phyloP scores from a whole-genome alignment of 2,113 vertebrate species.

The Microtus ochrogaster region DNA sequence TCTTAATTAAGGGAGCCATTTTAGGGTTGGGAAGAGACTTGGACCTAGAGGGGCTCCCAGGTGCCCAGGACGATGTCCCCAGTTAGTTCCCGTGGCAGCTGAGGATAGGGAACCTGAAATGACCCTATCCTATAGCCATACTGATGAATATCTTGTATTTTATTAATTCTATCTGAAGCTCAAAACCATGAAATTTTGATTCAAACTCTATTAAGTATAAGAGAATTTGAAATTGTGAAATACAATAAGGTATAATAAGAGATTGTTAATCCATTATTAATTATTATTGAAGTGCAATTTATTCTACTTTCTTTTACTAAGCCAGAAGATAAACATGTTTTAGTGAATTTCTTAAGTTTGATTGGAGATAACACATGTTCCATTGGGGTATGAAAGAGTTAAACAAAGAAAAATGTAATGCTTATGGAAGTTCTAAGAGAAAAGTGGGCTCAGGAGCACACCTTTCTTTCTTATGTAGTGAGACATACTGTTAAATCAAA shows the following conservation, averaged over 20 bases:
- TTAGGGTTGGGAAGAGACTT: too few relatives aligned
- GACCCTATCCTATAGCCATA: too few relatives aligned
- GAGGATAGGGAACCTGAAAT: too few relatives aligned
- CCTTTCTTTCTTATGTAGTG: not conserved
- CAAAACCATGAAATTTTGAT: not conserved
- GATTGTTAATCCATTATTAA: not conserved
- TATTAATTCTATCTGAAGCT: constrained; percentile 34
- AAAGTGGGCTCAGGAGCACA: not conserved
- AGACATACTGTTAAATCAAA: not conserved
- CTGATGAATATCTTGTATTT: too few relatives aligned
- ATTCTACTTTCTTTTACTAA: not conserved
- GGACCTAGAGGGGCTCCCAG: too few relatives aligned
- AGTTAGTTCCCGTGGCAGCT: too few relatives aligned
- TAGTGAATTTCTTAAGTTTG: constrained; percentile 17
- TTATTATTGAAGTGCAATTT: constrained; percentile 28
- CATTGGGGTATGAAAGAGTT: not conserved
- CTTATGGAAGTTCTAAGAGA: not conserved
- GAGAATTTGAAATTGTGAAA: constrained; percentile 3
- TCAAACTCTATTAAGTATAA: not conserved
- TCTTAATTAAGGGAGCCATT: too few relatives aligned
- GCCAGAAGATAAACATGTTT: constrained; percentile 17
- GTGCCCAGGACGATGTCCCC: too few relatives aligned
- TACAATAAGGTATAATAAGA: not conserved
- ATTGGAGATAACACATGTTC: not conserved
- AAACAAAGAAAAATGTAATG: not conserved